Base-by-base conservation (phyloP, 2,888 invertebrate genomes). In the Thera obeliscata region DNA sequence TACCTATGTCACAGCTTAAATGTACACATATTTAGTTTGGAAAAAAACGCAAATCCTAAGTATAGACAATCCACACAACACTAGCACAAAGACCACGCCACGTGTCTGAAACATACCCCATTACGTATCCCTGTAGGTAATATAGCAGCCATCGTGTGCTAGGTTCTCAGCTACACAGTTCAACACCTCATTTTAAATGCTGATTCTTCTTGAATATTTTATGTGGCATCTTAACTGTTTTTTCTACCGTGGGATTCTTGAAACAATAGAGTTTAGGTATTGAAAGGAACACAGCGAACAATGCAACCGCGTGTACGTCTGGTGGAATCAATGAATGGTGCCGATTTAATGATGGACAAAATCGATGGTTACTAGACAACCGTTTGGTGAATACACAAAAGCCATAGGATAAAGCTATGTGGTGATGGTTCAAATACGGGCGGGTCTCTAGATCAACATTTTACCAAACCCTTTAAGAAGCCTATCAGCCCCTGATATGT, bases 361-460 rank as follows among this genome's bases (percentile, higher is more conserved):
- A 69, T 69, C 69, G 69, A 69, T 69, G 80, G 93, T 92, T 84
- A 86, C 93, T 76, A 85, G 90, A 92, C 93, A 88, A 93, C 91
- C 84, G 76, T 64, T 22, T 22, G 64, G 68, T 8, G 56, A 71
- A 78, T 81, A 82, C 81, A 84, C 82, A 83, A 74, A 68, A 62
- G 76, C 73, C 38, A 48, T 52, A 61, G 33, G 60, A 71, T 66
- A 46, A 1, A 49, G n/a, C 22, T 50, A 52, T 1, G 36, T 36
- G 41, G 5, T 7, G 41, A 41, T 41, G 43, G 9, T 46, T 43
- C 8, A 6, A 43, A 46, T 46, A 9, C 0, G 9, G 9, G 43
- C 9, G 43, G 43, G 43, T 7, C 8, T 46, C 6, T 3, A 2
- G 7, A 7, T 41, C 6, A 41, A 41, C 4, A 7, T 41, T 41